Evolutionary conservation across 2,888 invertebrate genomes (phyloP).

Genomic region (Synanthedon vespiformis): DNA sequence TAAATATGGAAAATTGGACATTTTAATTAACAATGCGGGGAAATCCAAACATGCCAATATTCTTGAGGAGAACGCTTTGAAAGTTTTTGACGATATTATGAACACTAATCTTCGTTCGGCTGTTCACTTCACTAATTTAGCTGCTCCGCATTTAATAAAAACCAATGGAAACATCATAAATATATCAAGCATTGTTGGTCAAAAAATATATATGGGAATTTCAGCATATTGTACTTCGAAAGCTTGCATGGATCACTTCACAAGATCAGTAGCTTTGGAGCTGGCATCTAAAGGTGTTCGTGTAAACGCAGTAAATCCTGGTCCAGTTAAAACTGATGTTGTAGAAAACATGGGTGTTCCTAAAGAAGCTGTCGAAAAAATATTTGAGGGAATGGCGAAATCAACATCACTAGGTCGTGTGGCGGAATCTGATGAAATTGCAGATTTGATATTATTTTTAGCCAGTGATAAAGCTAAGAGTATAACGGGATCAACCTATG

Average conservation of each 20-base stretch:
- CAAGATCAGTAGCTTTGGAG: slow-evolving; percentile 84
- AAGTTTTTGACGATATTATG: slow-evolving; percentile 21
- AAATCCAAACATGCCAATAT: slow-evolving; percentile 2
- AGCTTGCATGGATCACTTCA: slow-evolving; percentile 85
- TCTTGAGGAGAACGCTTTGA: slow-evolving; percentile 9
- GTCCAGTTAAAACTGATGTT: slow-evolving; percentile 72
- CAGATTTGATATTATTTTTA: slow-evolving; percentile 16
- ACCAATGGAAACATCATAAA: slow-evolving; percentile 31
- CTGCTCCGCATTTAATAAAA: slow-evolving; percentile 20
- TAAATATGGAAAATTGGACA: slow-evolving; percentile 21
- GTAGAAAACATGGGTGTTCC: slow-evolving; percentile 4
- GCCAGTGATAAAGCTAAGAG: slow-evolving; percentile 19
- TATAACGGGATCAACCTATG: slow-evolving; percentile 10
- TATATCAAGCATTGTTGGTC: slow-evolving; percentile 20
- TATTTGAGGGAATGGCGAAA: not conserved
- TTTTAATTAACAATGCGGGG: slow-evolving; percentile 25
- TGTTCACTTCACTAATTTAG: slow-evolving; percentile 19
- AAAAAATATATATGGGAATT: not conserved
- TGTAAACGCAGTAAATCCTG: slow-evolving; percentile 88
- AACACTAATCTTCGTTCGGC: slow-evolving; percentile 24
- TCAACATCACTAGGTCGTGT: not conserved
- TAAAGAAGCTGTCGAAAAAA: not conserved
- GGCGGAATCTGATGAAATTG: slow-evolving; percentile 15
- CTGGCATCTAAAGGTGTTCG: slow-evolving; percentile 78
- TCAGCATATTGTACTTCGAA: not conserved